Evolutionary conservation across 2,888 invertebrate genomes (phyloP), one percentile per base, ranked within the genome.

Genomic region (Lepas anatifera): DNA sequence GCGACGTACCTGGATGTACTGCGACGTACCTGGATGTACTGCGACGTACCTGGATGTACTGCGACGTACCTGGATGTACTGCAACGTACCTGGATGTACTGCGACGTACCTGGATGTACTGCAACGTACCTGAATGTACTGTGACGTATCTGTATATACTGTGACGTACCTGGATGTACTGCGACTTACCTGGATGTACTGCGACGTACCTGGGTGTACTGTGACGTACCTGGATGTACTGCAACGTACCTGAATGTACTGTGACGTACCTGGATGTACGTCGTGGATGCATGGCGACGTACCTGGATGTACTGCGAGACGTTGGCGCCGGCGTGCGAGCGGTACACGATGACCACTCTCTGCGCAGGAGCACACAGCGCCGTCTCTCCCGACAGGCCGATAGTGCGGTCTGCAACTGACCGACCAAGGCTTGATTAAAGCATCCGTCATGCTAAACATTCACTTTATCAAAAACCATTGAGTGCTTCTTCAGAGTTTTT

Each of bases 301-400:
- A 75, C 75, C 71, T 75, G 74, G 10, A 75, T 72, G 66, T 71
- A 73, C 43, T 75, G 72, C 0, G 75, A 74, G 27, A 71, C 46
- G 48, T 75, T 73, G 8, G 73, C 74, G 16, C 72, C 71, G 29
- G 71, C 74, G 32, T 73, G 72, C 3, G 73, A 70, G 18, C 72
- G 68, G 58, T 72, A 75, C 6, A 71, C 74, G 18, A 74, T 48
- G 3, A 75, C 48, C n/a, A 73, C 73, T 22, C 70, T 32, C 46
- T 67, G 58, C n/a, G 63, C 67, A 2, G 72, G 72, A 29, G 74
- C 67, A 43, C 75, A 75, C 10, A n/a, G n/a, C n/a, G n/a, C n/a
- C n/a, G n/a, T n/a, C n/a, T n/a, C n/a, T n/a, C n/a, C n/a, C n/a
- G n/a, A n/a, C n/a, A n/a, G n/a, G n/a, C n/a, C n/a, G n/a, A n/a